A percentile compares a stretch with the other conserved stretches of the same genome.
phyloP scores from a whole-genome alignment of 2,113 vertebrate genomes.

The Nothocercus julius region DNA sequence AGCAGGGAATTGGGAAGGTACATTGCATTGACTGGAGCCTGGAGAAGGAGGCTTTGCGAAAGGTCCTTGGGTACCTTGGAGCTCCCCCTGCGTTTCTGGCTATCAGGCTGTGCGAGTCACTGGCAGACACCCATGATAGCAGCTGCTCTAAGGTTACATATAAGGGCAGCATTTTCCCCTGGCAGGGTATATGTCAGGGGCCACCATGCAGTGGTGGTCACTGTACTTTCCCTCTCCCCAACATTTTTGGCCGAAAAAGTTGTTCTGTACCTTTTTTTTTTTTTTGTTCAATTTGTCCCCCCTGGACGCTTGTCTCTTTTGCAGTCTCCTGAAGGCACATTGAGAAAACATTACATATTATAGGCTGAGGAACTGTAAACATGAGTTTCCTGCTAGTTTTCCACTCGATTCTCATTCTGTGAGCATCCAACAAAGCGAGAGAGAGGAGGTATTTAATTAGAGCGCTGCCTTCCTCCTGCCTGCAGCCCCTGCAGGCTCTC shows the following conservation, averaged over 20 bases:
- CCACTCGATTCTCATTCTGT: conserved; percentile 36
- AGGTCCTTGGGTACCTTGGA: no score
- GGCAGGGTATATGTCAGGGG: background rate
- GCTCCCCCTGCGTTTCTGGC: no score
- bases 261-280: background rate
- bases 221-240: fast-evolving
- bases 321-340: background rate
- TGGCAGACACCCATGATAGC: background rate
- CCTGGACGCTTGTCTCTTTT: background rate
- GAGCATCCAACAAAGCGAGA: background rate
- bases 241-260: background rate
- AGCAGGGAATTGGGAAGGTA: no score
- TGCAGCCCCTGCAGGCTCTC: conserved; percentile 1
- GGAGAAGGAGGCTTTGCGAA: background rate
- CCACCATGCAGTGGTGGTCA: background rate
- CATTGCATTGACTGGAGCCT: no score
- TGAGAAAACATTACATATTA: conserved; percentile 52
- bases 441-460: conserved; percentile 34
- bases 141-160: background rate
- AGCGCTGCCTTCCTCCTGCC: conserved; percentile 7
- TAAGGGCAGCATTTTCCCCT: background rate
- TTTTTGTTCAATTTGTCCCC: background rate
- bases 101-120: no score
- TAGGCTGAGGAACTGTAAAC: background rate
- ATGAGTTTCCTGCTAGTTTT: conserved; percentile 30